Base-by-base conservation (phyloP, 2,888 invertebrate species). In the Drosophila multiciliata region DNA sequence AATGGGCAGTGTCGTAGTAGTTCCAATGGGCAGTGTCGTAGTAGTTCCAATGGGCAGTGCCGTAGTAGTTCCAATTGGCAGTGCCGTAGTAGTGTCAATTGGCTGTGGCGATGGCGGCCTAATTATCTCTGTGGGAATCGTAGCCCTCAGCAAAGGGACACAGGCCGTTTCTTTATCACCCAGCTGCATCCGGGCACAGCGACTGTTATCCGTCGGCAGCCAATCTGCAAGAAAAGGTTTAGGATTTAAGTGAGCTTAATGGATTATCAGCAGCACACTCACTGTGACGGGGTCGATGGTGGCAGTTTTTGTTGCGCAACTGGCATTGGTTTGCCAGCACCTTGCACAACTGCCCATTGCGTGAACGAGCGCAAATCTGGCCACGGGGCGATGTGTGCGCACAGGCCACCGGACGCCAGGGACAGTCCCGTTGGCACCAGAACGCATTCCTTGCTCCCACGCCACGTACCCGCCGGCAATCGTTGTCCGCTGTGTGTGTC, bases 251-350 rank as follows among this genome's bases (percentile, higher is more conserved):
- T 12, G 11, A 0, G 12, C 7, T 33, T n/a, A 0, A 7, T 9
- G 35, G n/a, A 1, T 7, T n/a, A 23, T 23, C 45, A 45, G 45
- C 23, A 23, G 45, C 1, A 11, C 35, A 80, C 84, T 89, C 49
- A 84, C 86, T 73, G 38, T 83, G 36, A 11, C 75, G 69, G 2
- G 86, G 80, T 1, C n/a, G 38, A 1, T 49, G 2, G 33, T 64
- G 62, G 36, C 85, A 89, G 36, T 89, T 86, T 48, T 68, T 70
- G 64, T 89, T 82, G n/a, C 54, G 61, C 62, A 89, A 58, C 66
- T 78, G 78, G 23, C 89, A 86, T 15, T 35, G 72, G 53, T 75
- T 82, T 64, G 80, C 71, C 58, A 89, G 1, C 17, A 86, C 8
- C 53, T 78, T 80, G 76, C 89, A 89, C 23, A 40, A 15, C 23